Evolutionary conservation across 1,140 invertebrate species (phyloP).

Genomic region (Maconellicoccus hirsutus): DNA sequence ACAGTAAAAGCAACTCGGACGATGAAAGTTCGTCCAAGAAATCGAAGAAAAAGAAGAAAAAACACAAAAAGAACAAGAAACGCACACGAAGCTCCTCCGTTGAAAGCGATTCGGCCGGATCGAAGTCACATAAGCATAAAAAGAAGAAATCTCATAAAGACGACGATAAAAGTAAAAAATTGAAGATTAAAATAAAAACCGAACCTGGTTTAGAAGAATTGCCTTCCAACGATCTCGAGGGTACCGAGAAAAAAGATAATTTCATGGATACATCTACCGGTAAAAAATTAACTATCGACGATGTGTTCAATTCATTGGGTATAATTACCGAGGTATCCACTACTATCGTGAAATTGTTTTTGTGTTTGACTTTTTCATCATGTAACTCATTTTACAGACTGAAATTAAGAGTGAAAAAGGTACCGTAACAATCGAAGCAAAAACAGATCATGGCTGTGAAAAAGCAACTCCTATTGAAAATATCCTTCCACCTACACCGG

Average conservation of each 20-base stretch:
- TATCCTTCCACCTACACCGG: background rate
- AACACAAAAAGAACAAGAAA: slow-evolving; percentile 11
- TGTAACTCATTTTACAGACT: background rate
- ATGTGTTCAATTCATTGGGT: slow-evolving; percentile 4
- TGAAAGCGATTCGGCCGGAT: background rate
- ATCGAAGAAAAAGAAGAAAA: slow-evolving; percentile 11
- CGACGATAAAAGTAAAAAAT: background rate
- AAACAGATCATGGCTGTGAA: background rate
- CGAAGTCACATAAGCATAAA: background rate
- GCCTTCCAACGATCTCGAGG: background rate
- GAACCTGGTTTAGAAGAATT: background rate
- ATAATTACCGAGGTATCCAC: background rate
- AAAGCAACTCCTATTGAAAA: background rate
- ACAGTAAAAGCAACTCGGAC: background rate
- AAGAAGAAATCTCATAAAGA: background rate
- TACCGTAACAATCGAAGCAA: too few species aligned
- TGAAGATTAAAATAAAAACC: background rate
- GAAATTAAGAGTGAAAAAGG: background rate
- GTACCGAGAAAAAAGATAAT: background rate
- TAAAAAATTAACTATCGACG: slow-evolving; percentile 1
- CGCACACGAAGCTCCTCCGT: background rate
- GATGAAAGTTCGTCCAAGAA: background rate
- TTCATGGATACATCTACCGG: background rate
- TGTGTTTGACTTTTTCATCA: too few species aligned
- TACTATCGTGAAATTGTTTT: background rate